Base-by-base conservation (phyloP, 2,888 invertebrate species). In the Bellardia bayeri region DNA sequence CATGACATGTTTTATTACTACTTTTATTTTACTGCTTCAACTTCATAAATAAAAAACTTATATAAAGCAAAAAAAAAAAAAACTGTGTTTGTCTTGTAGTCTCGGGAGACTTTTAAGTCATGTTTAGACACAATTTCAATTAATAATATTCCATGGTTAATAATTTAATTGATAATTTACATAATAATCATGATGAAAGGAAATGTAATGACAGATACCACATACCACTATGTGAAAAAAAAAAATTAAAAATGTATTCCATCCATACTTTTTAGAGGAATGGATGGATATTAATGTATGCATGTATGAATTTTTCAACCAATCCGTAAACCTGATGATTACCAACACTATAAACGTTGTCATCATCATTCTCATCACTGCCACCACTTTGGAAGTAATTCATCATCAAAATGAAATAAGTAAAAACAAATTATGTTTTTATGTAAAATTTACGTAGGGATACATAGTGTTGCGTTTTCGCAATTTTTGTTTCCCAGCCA, bases 101-200 rank as follows among this genome's bases (percentile, higher is more conserved):
- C 76, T 61, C 74, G 14, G 33, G 68, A 82, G 64, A 56, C 76
- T 85, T 54, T 85, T 49, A 74, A 82, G 82, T 79, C 82, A 79
- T 82, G 82, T 85, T 85, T 58, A 64, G 69, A 64, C 40, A 82
- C 79, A 85, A 75, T 87, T 85, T 85, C 87, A 87, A 85, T 87
- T 87, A 85, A 87, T 82, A 85, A 82, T 23, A 54, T 79, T 74
- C 74, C 74, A 61, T 74, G 79, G 75, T 66, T 85, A 79, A 87
- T 85, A 85, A 79, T 85, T 79, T 87, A 87, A 87, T 87, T 87
- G 87, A 87, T 82, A 87, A 85, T 87, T 87, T 85, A 75, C 87
- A 87, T 87, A 87, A 81, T 66, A 82, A 80, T 75, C 64, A 78
- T 49, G 75, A 80, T 66, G 56, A 56, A 64, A 76, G 33, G 33